Evolutionary conservation across 2,113 vertebrate genomes (phyloP), one percentile per base, ranked within the genome.

Genomic region (Mormyrus lacerda): DNA sequence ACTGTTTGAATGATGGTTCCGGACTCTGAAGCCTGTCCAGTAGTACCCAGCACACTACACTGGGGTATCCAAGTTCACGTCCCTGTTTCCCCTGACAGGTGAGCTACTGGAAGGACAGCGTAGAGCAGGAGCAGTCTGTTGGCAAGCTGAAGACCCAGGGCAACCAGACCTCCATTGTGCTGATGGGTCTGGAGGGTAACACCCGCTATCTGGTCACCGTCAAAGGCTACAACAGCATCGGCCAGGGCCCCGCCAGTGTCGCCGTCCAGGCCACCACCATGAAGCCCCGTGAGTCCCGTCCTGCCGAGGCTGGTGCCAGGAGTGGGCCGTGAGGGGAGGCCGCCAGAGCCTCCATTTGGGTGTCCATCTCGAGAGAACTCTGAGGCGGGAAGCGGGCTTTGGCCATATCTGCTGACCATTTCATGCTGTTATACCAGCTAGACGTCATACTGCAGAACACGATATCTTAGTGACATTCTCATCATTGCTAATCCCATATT

Each of bases 191-290:
- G 85, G 97, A 99, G 92, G 97, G 97, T 85, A 97, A 99, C 92
- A 97, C 96, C 0, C 90, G 95, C 31, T 99, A 99, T 92, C 96
- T 95, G 91, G 91, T 99, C 93, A 96, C 96, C 0, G 98, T 99
- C 65, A 97, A 96, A 91, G 98, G 98, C 0, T 99, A 97, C 94
- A 99, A 99, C 21, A 97, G 95, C 91, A 98, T 98, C 19, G 98
- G 98, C 50, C 97, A 97, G 53, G 98, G 98, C 90, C 98, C 98
- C 87, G 93, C 96, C 44, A 98, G 97, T 89, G 39, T 91, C 0
- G 91, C 95, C 89, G 95, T 97, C 90, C 95, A 91, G 31, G 96
- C 94, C 88, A 93, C 92, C 88, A 99, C 98, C 91, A 98, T 97
- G 93, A 99, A 97, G 92, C 95, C 96, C 83, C 98, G 98, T 99